Evolutionary conservation across 2,113 vertebrate species (phyloP).

Genomic region (Shinisaurus crocodilurus): DNA sequence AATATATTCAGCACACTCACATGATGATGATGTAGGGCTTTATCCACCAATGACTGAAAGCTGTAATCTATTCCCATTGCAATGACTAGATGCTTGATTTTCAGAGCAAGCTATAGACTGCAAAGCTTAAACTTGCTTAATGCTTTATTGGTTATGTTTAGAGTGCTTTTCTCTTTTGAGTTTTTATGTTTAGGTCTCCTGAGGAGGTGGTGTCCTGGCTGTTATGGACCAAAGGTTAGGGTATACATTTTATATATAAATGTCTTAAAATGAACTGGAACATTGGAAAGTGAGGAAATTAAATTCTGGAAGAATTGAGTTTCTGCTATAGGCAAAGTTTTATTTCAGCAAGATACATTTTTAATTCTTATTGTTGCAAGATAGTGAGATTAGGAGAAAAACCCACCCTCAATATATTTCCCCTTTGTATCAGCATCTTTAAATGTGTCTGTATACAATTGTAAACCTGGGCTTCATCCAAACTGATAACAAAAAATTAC

Average conservation of each 20-base stretch:
- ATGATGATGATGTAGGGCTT: background rate
- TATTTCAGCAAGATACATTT: background rate
- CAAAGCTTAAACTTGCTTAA: background rate
- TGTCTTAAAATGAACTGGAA: background rate
- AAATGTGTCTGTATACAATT: background rate
- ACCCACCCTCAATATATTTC: fast-evolving
- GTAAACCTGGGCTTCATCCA: background rate
- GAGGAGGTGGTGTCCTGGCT: background rate
- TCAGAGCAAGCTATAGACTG: background rate
- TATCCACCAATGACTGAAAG: slow-evolving; percentile 11
- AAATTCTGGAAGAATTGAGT: slow-evolving; percentile 19
- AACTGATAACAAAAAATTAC: background rate
- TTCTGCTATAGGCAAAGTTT: background rate
- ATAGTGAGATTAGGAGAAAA: background rate
- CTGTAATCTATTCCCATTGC: background rate
- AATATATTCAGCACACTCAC: background rate
- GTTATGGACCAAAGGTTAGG: background rate
- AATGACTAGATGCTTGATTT: slow-evolving; percentile 15
- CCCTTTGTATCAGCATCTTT: background rate
- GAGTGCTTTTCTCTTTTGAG: background rate
- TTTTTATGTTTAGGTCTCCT: background rate
- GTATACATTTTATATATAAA: background rate
- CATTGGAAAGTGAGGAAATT: background rate
- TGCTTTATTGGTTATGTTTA: background rate
- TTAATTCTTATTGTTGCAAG: slow-evolving; percentile 14